phyloP scores from a whole-genome alignment of 1,140 invertebrate species.

The Capitella teleta region DNA sequence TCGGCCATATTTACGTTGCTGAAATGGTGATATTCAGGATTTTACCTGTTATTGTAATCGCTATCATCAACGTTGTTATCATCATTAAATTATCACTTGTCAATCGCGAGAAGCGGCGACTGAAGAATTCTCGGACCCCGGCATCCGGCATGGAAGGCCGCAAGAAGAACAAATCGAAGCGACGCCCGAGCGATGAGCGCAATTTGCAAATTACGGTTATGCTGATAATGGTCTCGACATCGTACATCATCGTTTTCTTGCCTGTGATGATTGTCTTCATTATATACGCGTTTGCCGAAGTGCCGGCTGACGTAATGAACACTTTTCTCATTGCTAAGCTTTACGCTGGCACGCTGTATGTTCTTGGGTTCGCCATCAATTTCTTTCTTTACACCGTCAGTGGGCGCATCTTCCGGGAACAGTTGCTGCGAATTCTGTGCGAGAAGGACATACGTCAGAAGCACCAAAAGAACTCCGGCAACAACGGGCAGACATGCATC shows the following conservation, averaged over 20 bases:
- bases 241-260: conserved; percentile 8
- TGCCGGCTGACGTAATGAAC: not conserved
- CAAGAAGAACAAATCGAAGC: not conserved
- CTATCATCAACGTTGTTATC: conserved; percentile 11
- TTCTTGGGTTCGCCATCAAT: conserved; percentile 11
- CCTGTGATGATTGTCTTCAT: conserved; percentile 10
- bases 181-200: not conserved
- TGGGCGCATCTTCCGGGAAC: conserved; percentile 2
- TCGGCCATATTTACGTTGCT: conserved; percentile 3
- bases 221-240: conserved; percentile 9
- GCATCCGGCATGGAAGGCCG: not conserved
- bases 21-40: conserved; percentile 7
- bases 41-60: conserved; percentile 7
- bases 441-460: too few species aligned
- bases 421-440: too few species aligned
- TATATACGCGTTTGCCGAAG: conserved; percentile 5
- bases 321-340: conserved; percentile 4
- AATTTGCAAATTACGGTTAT: conserved; percentile 7
- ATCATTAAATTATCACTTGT: conserved; percentile 2
- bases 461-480: too few species aligned
- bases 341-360: conserved; percentile 5
- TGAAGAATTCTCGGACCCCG: not conserved
- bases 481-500: too few species aligned
- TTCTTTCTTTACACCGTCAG: conserved; percentile 13
- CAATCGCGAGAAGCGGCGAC: not conserved